Percentiles rank a stretch among this genome's conserved stretches.
Conservation (phyloP, 2,888 invertebrate genomes). For the Aphidius colemani region DNA sequence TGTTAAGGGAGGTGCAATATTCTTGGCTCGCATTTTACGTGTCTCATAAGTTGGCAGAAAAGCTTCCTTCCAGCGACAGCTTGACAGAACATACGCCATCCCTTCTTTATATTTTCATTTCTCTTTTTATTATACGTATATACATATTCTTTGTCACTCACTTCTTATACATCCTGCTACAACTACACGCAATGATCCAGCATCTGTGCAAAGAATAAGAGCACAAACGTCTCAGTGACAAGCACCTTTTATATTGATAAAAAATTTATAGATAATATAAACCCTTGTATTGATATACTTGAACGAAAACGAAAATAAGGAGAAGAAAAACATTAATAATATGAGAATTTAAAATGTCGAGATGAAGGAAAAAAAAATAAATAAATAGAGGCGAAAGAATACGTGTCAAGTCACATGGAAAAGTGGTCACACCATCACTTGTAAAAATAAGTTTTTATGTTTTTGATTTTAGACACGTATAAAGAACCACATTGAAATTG, state of each 20-base stretch:
- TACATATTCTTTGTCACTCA: conserved; percentile 40
- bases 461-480: conserved; percentile 57
- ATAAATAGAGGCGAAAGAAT: conserved; percentile 11
- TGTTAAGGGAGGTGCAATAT: conserved; percentile 47
- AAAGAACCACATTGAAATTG: conserved; percentile 57
- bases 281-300: background rate
- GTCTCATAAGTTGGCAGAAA: conserved; percentile 58
- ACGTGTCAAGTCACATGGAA: conserved; percentile 33
- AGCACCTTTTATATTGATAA: background rate
- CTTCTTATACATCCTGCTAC: conserved; percentile 1
- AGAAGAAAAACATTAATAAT: background rate
- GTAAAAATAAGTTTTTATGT: conserved; percentile 50
- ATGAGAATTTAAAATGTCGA: background rate
- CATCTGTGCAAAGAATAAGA: conserved; percentile 33
- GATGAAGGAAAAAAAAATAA: conserved; percentile 21
- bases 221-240: too few species aligned
- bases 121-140: background rate
- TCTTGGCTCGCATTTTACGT: conserved; percentile 55
- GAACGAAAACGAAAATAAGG: conserved; percentile 6
- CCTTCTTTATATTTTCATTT: conserved; percentile 16
- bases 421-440: conserved; percentile 45
- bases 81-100: conserved; percentile 57
- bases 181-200: conserved; percentile 30
- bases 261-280: background rate
- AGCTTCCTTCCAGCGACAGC: conserved; percentile 57